Evolutionary conservation across 2,113 vertebrate genomes (phyloP), one percentile per base, ranked within the genome.

Genomic region (Hirundichthys speculiger): DNA sequence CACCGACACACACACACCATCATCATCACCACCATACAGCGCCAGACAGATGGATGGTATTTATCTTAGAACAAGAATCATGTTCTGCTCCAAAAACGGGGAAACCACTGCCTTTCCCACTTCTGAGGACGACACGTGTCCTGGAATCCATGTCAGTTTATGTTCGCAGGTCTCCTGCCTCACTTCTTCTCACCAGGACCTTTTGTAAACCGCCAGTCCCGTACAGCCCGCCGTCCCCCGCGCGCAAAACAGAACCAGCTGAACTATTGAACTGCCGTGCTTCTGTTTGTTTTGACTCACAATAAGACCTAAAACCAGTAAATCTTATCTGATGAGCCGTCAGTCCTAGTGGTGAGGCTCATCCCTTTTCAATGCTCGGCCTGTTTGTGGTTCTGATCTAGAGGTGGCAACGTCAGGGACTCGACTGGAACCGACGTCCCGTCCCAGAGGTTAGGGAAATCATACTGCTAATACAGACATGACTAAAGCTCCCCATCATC

Each of bases 401-500:
- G 74, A 86, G 86, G 77, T 77, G 68, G 69, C 82, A 82, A 67
- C 30, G 40, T n/a, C 61, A 52, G 73, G 73, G 73, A 75, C 77
- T 69, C n/a, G 77, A 79, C 63, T 82, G 64, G 60, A 86, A 84
- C 75, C 74, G 50, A 82, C 80, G 63, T 77, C 52, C 62, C 79
- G 81, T 90, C 88, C 82, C 88, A 75, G 80, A 80, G 88, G 90
- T 85, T 90, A 91, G 89, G 78, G 83, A 90, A 91, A 90, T 90
- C 83, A 88, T 83, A 83, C 83, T 58, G 65, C 88, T 91, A 90
- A 91, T 91, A 84, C 91, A 93, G 90, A 90, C 92, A 88, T 86
- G 84, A 89, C 87, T 90, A 91, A 92, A 91, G 82, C 91, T 87
- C 88, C 83, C 84, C 85, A 87, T 90, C 89, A 87, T 89, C 85